Evolutionary conservation across 2,797 vertebrate genomes (phyloP).

Genomic region (Acanthurus lineatus): DNA sequence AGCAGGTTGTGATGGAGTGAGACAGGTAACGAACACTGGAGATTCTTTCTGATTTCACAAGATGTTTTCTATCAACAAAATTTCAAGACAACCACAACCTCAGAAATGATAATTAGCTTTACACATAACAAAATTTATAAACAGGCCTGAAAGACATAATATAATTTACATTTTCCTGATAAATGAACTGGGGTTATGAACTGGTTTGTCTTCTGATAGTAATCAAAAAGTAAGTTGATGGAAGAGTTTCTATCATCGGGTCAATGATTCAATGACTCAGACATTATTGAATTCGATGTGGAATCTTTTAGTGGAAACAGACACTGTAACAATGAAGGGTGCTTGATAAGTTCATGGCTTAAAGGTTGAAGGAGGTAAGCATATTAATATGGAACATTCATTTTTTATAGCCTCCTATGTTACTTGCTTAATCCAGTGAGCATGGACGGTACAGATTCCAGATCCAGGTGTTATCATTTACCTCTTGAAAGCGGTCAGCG

Average conservation of each 20-base stretch:
- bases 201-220: neutral
- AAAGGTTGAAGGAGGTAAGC: no score
- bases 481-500: no score
- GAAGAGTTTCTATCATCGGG: neutral
- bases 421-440: no score
- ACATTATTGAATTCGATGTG: neutral
- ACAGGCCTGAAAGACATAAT: neutral
- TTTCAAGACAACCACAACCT: neutral
- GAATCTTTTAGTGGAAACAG: neutral
- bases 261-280: neutral
- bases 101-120: slow-evolving; percentile 13
- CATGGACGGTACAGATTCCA: no score
- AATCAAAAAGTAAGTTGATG: neutral
- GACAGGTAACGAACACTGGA: neutral
- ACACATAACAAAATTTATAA: neutral
- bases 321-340: neutral
- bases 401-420: no score
- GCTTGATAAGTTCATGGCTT: no score
- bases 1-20: slow-evolving; percentile 19
- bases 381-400: no score
- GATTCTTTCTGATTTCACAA: neutral
- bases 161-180: neutral
- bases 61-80: slow-evolving; percentile 1
- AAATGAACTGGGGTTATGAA: neutral
- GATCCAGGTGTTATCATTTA: no score